These are phyloP conservation scores for Sebastes elongatus DNA, from an alignment of 2,797 vertebrate species.

Conservation along the genomic window DNA sequence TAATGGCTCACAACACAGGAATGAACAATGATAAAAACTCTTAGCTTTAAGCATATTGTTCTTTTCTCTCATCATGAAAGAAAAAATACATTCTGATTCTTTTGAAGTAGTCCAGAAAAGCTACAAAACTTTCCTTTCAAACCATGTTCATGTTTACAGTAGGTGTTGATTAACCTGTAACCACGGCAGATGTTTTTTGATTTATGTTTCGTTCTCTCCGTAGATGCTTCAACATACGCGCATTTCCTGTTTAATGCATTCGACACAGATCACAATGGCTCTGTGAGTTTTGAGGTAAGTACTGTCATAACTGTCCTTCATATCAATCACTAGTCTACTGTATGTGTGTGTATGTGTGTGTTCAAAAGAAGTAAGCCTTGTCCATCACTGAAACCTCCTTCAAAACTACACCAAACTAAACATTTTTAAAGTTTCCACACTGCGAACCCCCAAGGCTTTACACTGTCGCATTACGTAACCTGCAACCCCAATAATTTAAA, in stretches of 20 bases:
- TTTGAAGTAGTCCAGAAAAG: constrained; percentile 44
- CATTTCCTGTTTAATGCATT: constrained; percentile 99
- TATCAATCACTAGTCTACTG: neutral
- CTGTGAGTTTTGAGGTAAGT: constrained; percentile 97
- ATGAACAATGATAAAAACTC: constrained; percentile 32
- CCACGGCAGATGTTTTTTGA: neutral
- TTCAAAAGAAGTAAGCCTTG: neutral
- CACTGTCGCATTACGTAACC: constrained; percentile 38
- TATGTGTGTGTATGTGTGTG: neutral
- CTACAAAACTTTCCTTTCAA: constrained; percentile 4
- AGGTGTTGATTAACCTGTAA: neutral
- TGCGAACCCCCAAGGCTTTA: neutral
- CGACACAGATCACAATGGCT: constrained; percentile 97
- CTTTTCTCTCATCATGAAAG: constrained; percentile 5
- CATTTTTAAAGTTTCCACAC: neutral
- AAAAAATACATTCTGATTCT: neutral
- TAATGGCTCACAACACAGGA: constrained; percentile 21
- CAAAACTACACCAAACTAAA: neutral
- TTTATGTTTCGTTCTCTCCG: constrained; percentile 42
- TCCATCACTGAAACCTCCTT: neutral
- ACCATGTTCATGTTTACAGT: constrained; percentile 6
- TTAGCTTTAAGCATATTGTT: constrained; percentile 13
- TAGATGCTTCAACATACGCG: constrained; percentile 96
- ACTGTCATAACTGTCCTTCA: neutral
- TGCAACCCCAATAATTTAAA: constrained; percentile 23